Conservation (phyloP, 2,888 invertebrate genomes). For the Epirrhoe tristata region DNA sequence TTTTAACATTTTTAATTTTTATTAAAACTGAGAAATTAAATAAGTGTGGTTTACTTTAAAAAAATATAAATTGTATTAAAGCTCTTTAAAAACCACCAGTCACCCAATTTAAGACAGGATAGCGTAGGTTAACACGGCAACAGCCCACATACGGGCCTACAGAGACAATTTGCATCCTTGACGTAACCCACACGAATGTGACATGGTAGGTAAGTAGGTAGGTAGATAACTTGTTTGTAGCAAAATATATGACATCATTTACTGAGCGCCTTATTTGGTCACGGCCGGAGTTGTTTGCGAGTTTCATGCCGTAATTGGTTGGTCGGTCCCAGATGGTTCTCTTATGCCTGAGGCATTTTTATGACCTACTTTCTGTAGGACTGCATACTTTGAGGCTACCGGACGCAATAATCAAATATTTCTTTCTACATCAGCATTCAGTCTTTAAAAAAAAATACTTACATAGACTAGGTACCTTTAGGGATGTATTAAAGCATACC, state of each 20-base stretch:
- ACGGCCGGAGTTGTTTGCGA: conserved; percentile 43
- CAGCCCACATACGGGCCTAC: conserved; percentile 42
- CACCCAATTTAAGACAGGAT: background rate
- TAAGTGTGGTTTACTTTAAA: too few relatives aligned
- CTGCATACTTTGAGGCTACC: background rate
- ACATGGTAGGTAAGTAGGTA: too few relatives aligned
- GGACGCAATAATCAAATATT: too few relatives aligned
- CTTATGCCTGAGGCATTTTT: conserved; percentile 24
- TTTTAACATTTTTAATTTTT: background rate
- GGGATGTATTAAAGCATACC: background rate
- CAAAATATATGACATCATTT: conserved; percentile 57
- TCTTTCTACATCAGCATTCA: too few relatives aligned
- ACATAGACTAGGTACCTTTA: too few relatives aligned
- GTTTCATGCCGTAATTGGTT: conserved; percentile 41
- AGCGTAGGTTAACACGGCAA: conserved; percentile 25
- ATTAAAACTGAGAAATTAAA: background rate
- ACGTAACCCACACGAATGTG: conserved; percentile 44
- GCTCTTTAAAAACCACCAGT: too few relatives aligned
- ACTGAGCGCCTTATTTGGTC: conserved; percentile 45
- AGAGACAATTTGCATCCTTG: conserved; percentile 40
- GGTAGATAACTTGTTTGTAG: conserved; percentile 11
- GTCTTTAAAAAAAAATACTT: too few relatives aligned
- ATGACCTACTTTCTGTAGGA: conserved; percentile 31
- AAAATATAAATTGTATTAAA: too few relatives aligned
- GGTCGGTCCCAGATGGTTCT: conserved; percentile 24